Conservation (phyloP, 2,888 invertebrate genomes). For the Onchidella celtica region DNA sequence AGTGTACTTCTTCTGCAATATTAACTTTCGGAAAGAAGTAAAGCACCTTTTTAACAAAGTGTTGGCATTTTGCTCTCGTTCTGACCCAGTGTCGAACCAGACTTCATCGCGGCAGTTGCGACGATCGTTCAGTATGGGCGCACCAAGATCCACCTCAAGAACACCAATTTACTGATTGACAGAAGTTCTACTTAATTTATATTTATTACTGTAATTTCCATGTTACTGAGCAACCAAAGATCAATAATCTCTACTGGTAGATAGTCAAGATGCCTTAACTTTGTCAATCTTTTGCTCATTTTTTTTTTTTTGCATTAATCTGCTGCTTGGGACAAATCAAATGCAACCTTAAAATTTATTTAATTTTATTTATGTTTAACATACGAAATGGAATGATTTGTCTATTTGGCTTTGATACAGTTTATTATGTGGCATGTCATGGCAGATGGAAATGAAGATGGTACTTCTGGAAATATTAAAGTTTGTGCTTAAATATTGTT, state of each 20-base stretch:
- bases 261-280: background rate
- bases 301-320: too few relatives aligned
- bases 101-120: conserved; percentile 15
- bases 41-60: conserved; percentile 49
- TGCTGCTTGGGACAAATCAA: too few relatives aligned
- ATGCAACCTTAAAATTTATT: too few relatives aligned
- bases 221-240: background rate
- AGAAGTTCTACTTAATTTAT: conserved; percentile 20
- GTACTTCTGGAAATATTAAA: too few relatives aligned
- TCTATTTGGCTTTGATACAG: too few relatives aligned
- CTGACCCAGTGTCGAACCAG: background rate
- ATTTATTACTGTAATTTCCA: background rate
- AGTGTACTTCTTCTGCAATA: conserved; percentile 67
- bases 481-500: too few relatives aligned
- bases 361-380: too few relatives aligned
- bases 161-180: conserved; percentile 42
- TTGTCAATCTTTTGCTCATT: background rate
- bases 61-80: conserved; percentile 34
- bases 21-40: conserved; percentile 59
- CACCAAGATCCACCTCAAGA: conserved; percentile 36
- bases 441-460: too few relatives aligned
- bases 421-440: too few relatives aligned
- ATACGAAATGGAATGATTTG: too few relatives aligned
- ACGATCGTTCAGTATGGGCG: conserved; percentile 21
- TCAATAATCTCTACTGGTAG: background rate